Evolutionary conservation across 2,888 invertebrate species (phyloP), one percentile per base, ranked within the genome.

Genomic region (Odontomyia ornata): DNA sequence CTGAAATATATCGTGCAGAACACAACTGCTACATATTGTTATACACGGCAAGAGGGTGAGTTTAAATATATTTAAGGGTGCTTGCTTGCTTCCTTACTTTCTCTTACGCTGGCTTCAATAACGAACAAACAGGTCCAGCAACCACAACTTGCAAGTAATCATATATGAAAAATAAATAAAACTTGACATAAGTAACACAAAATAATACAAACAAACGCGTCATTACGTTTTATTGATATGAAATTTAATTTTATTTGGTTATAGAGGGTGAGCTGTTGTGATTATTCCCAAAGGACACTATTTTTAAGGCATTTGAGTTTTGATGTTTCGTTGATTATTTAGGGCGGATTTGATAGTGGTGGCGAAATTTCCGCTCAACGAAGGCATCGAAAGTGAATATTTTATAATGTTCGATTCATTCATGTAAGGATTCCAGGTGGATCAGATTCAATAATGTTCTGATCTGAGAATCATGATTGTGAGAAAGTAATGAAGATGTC

Each of bases 221-320:
- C 73, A 73, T 73, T 73, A 73, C 73, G 73, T 73, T 73, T 73
- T 73, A 73, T 73, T 73, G 73, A 73, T 57, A 57, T 57, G 73
- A 73, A 73, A 73, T 73, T 73, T 73, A 57, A 73, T 73, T 57
- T 73, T 57, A 57, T 73, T 57, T 30, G 73, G 43, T 30, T 21
- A 9, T 13, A 18, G 36, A 73, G 73, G 73, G 36, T 57, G 60
- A 47, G 21, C 28, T 65, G 65, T 25, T 69, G 4, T 47, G 69
- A 73, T 73, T 73, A 60, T 36, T 73, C 73, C 73, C 73, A 36
- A 60, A 36, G 57, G 73, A 57, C 21, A 52, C 57, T 13, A 57
- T 11, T 15, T 46, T 47, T 18, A 43, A 30, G 30, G 5, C 28
- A 13, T 21, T 64, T 13, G 30, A 30, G 21, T 64, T 30, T 60